phyloP scores from a whole-genome alignment of 2,113 vertebrate species.

The Zootoca vivipara region DNA sequence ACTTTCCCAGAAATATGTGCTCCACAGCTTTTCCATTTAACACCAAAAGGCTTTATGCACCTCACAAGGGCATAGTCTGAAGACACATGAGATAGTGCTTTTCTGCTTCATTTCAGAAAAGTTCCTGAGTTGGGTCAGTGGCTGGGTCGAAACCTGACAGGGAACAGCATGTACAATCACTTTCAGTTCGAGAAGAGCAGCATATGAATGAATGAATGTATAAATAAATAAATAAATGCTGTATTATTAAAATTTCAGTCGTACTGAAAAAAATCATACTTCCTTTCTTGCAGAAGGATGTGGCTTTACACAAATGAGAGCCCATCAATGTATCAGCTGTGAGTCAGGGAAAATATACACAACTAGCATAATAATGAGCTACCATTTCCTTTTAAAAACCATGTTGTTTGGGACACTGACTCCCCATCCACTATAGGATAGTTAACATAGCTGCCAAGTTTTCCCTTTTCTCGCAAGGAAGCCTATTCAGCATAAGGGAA shows the following conservation, averaged over 20 bases:
- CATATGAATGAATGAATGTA: not conserved
- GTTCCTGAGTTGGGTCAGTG: no score
- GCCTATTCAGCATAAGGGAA: no score
- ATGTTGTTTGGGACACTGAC: not conserved
- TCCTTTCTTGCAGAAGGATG: no score
- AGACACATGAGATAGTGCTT: not conserved
- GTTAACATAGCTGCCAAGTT: no score
- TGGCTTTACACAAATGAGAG: not conserved
- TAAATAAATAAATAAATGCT: not conserved
- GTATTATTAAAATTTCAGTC: no score
- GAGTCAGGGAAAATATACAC: not conserved
- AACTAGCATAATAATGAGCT: not conserved
- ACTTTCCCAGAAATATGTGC: not conserved
- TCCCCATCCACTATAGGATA: not conserved
- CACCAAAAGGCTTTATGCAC: not conserved
- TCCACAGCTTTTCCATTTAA: not conserved
- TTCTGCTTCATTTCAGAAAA: no score
- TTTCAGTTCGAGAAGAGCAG: not conserved
- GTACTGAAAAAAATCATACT: no score
- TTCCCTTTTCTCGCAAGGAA: no score
- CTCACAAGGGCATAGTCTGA: not conserved
- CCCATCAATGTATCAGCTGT: not conserved
- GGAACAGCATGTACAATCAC: not conserved
- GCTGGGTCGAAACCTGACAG: not conserved
- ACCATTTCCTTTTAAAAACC: not conserved